Conservation (phyloP, 2,113 vertebrate species). For the Tonatia bakeri region DNA sequence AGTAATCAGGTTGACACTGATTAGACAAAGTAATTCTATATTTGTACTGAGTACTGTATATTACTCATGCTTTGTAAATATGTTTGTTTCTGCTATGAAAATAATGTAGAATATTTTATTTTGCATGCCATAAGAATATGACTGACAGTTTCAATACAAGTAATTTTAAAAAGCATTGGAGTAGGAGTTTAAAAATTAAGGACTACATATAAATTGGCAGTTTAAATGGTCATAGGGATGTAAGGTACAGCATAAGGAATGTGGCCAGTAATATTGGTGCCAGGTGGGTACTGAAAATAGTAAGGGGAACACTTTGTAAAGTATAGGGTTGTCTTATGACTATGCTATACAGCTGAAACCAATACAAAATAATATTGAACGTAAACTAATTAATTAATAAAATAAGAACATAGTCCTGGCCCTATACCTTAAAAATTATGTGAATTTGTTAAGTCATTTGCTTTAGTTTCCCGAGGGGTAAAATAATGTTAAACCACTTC, state of each 20-base stretch:
- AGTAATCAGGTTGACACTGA: neutral
- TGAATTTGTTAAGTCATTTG: neutral
- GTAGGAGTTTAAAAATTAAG: neutral
- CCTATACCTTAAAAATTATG: neutral
- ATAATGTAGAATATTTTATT: neutral
- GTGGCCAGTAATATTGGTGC: neutral
- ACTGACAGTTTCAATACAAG: neutral
- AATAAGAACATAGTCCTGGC: neutral
- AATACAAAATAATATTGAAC: neutral
- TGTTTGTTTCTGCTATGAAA: neutral
- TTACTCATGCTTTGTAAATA: neutral
- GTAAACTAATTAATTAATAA: neutral
- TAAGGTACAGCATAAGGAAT: neutral
- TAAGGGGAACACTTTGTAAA: neutral
- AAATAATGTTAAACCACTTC: neutral
- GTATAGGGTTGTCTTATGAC: neutral
- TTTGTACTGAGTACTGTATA: neutral
- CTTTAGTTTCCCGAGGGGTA: neutral
- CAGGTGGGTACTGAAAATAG: neutral
- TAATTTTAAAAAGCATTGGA: neutral
- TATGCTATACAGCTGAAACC: neutral
- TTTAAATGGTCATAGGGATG: neutral
- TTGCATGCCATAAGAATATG: neutral
- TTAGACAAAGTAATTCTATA: neutral
- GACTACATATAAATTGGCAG: neutral